Conservation (phyloP, 2,888 invertebrate species). For the Acronicta leporina region DNA sequence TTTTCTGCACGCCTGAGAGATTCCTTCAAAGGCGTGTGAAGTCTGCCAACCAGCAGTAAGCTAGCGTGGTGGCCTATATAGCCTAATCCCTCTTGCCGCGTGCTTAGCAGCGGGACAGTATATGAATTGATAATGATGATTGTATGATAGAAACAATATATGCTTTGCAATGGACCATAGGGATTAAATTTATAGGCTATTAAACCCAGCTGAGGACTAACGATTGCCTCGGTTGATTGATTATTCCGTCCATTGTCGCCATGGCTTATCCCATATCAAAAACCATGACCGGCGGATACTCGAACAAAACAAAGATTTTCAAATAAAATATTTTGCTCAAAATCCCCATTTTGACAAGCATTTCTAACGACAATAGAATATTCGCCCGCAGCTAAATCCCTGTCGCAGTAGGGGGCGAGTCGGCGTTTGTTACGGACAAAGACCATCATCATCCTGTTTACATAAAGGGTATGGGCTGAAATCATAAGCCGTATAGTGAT, state of each 20-base stretch:
- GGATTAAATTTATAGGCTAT: not conserved
- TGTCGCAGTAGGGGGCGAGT: conserved; percentile 28
- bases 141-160: no score
- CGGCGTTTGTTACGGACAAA: conserved; percentile 38
- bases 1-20: no score
- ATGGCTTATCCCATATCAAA: conserved; percentile 36
- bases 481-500: conserved; percentile 35
- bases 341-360: conserved; percentile 31
- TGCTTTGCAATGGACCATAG: not conserved
- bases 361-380: conserved; percentile 53
- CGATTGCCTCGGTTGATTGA: conserved; percentile 20
- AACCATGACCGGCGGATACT: conserved; percentile 31
- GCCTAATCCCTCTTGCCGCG: no score
- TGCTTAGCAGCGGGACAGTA: no score
- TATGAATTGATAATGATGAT: no score
- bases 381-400: conserved; percentile 41
- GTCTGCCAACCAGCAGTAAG: no score
- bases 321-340: conserved; percentile 29
- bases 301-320: conserved; percentile 20
- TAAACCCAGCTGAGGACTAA: not conserved
- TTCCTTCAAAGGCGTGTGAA: no score
- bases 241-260: conserved; percentile 27
- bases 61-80: no score
- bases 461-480: conserved; percentile 35
- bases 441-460: conserved; percentile 45